Percentiles rank a stretch among this genome's conserved stretches.
Evolutionary conservation across 2,888 invertebrate genomes (phyloP).

Genomic region (Habrosyne pyritoides): DNA sequence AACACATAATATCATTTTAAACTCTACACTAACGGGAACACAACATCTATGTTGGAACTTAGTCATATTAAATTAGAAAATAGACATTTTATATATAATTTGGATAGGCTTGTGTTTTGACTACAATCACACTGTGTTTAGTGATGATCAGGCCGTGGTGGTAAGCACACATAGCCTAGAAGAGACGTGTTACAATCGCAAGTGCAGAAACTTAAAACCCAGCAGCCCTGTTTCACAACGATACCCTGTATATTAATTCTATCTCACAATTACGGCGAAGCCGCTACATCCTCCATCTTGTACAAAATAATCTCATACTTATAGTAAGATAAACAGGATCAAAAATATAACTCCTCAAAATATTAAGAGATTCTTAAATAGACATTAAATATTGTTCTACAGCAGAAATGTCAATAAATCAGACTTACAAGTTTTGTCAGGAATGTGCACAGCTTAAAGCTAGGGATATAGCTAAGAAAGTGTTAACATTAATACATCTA

Average conservation of each 20-base stretch:
- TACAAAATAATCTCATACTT: constrained; percentile 72
- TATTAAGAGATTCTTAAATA: constrained; percentile 74
- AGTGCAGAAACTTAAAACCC: constrained; percentile 36
- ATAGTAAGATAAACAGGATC: constrained; percentile 76
- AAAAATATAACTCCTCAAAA: constrained; percentile 81
- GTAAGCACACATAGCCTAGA: no score
- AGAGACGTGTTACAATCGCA: constrained; percentile 51
- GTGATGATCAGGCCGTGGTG: no score
- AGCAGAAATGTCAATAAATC: constrained; percentile 78
- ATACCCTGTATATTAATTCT: constrained; percentile 70
- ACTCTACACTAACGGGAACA: constrained; percentile 64
- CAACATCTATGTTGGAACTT: constrained; percentile 66
- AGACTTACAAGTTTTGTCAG: constrained; percentile 75
- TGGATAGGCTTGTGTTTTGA: no score
- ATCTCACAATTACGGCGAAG: constrained; percentile 64
- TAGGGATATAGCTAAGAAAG: constrained; percentile 59
- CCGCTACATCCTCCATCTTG: constrained; percentile 49
- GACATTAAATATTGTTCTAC: constrained; percentile 69
- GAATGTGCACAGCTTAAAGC: constrained; percentile 80
- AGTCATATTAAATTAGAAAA: constrained; percentile 40
- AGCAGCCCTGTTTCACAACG: constrained; percentile 53
- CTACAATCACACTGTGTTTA: no score
- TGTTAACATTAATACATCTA: constrained; percentile 63
- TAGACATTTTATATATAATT: no score
- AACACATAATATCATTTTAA: constrained; percentile 67